Evolutionary conservation across 2,113 vertebrate species (phyloP).

Genomic region (Zeus faber): DNA sequence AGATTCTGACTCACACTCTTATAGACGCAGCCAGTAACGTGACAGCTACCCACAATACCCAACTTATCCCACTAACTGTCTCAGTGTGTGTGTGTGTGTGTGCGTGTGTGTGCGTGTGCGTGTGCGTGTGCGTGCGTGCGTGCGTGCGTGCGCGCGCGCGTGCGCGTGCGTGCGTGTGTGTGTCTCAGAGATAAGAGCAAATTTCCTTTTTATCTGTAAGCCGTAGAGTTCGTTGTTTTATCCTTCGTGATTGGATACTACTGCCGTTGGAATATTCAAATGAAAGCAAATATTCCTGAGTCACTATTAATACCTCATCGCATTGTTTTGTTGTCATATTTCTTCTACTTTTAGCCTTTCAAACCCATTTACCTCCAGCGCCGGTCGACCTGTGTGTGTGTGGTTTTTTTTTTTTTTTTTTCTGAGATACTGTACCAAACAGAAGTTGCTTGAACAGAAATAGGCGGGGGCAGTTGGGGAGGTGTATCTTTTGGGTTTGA

Average conservation of each 20-base stretch:
- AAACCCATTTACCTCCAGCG: too few relatives aligned
- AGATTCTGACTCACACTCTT: constrained; percentile 64
- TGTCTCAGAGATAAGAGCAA: constrained; percentile 43
- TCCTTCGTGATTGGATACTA: constrained; percentile 32
- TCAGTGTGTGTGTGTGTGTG: constrained; percentile 22
- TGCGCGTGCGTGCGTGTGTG: constrained; percentile 15
- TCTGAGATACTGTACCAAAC: not conserved
- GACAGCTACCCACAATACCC: constrained; percentile 67
- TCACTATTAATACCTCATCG: not conserved
- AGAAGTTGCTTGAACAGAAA: not conserved
- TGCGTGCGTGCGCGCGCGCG: not conserved
- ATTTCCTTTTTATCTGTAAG: constrained; percentile 23
- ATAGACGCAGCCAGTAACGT: constrained; percentile 49
- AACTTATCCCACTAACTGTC: constrained; percentile 47
- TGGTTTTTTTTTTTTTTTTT: not conserved
- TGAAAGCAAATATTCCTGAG: not conserved
- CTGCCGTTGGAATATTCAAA: constrained; percentile 32
- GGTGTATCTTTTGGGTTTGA: constrained; percentile 3
- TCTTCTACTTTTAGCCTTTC: not conserved
- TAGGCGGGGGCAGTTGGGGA: not conserved
- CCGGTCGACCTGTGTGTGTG: too few relatives aligned
- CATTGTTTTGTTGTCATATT: not conserved
- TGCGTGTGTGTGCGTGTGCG: not conserved
- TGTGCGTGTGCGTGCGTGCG: constrained; percentile 21
- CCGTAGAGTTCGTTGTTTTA: constrained; percentile 13